These are phyloP conservation scores for Neria commutata DNA, from an alignment of 2,888 invertebrate species.

Conservation along the genomic window DNA sequence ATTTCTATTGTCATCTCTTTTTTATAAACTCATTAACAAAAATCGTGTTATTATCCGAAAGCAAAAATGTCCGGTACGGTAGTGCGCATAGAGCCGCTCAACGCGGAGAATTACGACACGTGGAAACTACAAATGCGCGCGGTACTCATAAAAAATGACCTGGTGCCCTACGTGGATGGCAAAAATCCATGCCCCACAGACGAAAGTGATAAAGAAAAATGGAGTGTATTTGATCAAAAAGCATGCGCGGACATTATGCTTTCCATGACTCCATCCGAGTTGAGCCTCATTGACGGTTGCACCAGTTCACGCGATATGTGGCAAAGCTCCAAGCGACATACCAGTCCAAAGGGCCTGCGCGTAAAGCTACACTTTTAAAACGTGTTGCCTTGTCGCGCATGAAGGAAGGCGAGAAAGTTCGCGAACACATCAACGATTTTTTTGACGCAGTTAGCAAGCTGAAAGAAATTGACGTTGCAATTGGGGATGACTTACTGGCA, in stretches of 20 bases:
- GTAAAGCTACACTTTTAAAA: not conserved
- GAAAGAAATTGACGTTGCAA: not conserved
- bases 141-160: too few species aligned
- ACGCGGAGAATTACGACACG: too few species aligned
- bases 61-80: too few species aligned
- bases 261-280: not conserved
- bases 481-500: not conserved
- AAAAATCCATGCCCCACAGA: too few species aligned
- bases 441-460: not conserved
- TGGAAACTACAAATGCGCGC: too few species aligned
- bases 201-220: conserved; percentile 59
- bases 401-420: not conserved
- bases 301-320: conserved; percentile 11
- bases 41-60: too few species aligned
- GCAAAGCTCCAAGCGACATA: not conserved
- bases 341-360: not conserved
- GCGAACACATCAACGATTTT: not conserved
- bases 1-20: too few species aligned
- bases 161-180: too few species aligned
- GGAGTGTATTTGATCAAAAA: not conserved
- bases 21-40: too few species aligned
- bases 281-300: not conserved
- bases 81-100: too few species aligned
- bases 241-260: not conserved
- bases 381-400: not conserved